Evolutionary conservation across 2,113 vertebrate species (phyloP).

Genomic region (Carlito syrichta): DNA sequence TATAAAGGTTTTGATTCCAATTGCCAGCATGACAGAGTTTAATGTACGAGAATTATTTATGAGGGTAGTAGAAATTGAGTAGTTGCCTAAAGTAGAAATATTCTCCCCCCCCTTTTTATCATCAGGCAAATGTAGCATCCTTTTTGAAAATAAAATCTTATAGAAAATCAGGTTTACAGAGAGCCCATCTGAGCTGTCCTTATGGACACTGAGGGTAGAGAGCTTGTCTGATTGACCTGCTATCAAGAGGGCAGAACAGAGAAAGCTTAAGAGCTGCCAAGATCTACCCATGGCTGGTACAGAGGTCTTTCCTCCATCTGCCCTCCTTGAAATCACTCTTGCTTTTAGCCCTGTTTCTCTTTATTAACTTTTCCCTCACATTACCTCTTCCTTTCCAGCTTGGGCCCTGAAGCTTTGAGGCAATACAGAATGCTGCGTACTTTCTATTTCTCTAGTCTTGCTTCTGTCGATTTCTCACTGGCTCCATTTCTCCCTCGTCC

Average conservation of each 20-base stretch:
- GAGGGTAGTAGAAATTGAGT: background rate
- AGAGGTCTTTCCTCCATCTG: background rate
- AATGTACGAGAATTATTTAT: background rate
- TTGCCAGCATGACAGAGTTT: background rate
- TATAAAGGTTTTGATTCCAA: slow-evolving; percentile 15
- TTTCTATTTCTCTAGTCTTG: background rate
- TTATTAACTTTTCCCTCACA: accelerated
- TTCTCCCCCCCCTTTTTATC: background rate
- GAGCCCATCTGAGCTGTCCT: no score
- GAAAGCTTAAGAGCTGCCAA: no score
- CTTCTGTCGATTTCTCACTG: background rate
- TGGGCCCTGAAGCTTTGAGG: background rate
- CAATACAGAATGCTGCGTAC: no score
- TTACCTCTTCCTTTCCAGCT: background rate
- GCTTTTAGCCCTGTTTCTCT: background rate
- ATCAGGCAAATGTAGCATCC: background rate
- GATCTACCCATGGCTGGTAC: background rate
- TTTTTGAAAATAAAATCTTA: background rate
- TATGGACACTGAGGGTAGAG: background rate
- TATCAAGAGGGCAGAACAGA: background rate
- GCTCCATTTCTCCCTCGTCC: background rate
- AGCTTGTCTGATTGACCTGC: background rate
- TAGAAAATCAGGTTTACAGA: background rate
- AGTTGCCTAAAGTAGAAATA: background rate
- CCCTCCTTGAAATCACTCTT: background rate